A percentile compares a stretch with the other conserved stretches of the same genome.
Conservation (phyloP, 2,797 vertebrate species). For the Enteromius argenteus region DNA sequence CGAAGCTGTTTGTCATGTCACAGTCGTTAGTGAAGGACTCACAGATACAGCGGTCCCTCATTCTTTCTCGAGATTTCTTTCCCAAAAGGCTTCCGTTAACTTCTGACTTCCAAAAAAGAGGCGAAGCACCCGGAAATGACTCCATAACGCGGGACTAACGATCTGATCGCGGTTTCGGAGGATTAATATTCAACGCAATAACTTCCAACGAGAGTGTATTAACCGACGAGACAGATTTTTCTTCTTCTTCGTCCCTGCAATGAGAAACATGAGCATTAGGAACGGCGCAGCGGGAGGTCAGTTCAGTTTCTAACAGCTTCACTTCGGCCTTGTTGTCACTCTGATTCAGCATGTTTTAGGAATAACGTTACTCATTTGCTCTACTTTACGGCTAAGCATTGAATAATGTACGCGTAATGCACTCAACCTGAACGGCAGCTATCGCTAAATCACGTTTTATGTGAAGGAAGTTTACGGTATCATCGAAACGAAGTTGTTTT, state of each 20-base stretch:
- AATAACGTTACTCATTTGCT: not conserved
- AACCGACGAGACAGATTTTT: not conserved
- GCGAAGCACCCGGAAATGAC: slow-evolving; percentile 57
- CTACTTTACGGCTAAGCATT: not conserved
- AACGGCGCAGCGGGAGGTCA: slow-evolving; percentile 54
- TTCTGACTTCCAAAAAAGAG: not conserved
- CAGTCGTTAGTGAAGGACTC: not conserved
- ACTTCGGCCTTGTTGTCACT: not conserved
- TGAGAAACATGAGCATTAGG: slow-evolving; percentile 75
- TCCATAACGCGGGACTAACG: not conserved
- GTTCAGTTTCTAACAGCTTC: not conserved
- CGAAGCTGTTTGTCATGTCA: not conserved
- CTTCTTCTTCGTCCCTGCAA: slow-evolving; percentile 39
- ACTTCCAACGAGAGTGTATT: not conserved
- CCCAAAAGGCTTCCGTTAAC: not conserved
- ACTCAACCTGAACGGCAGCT: not conserved
- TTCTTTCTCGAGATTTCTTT: not conserved
- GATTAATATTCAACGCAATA: not conserved
- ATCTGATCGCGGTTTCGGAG: not conserved
- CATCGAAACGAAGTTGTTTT: not conserved
- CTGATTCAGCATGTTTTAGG: slow-evolving; percentile 22
- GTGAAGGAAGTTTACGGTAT: not conserved
- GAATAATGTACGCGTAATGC: too few relatives aligned
- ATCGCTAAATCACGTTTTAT: not conserved
- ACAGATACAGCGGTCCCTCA: not conserved